These are phyloP conservation scores for Eilema sororculum DNA, from an alignment of 2,888 invertebrate species.

Conservation along the genomic window DNA sequence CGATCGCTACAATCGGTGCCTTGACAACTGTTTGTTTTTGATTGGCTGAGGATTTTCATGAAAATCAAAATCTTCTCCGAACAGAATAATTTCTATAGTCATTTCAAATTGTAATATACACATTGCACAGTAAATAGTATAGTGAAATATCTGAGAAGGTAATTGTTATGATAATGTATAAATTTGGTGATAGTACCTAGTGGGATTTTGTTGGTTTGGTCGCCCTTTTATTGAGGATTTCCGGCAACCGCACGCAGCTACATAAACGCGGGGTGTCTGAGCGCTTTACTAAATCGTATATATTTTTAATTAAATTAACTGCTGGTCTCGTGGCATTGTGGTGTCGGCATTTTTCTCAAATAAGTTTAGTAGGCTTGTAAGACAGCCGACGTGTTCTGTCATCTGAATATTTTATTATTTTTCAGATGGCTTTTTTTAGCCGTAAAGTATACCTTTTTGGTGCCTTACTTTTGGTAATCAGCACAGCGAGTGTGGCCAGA, in stretches of 20 bases:
- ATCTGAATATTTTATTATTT: constrained; percentile 43
- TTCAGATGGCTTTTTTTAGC: constrained; percentile 79
- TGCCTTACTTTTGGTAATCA: constrained; percentile 68
- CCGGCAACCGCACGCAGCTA: constrained; percentile 45
- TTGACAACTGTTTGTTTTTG: constrained; percentile 83
- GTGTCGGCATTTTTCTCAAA: constrained; percentile 23
- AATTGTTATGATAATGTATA: constrained; percentile 33
- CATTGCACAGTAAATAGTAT: constrained; percentile 31
- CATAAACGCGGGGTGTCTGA: constrained; percentile 28
- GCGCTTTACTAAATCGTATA: constrained; percentile 31
- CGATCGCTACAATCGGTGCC: constrained; percentile 60
- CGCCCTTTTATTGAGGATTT: constrained; percentile 76
- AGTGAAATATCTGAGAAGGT: constrained; percentile 39
- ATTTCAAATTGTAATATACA: constrained; percentile 21
- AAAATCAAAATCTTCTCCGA: constrained; percentile 56
- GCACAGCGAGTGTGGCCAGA: constrained; percentile 53
- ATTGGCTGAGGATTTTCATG: constrained; percentile 79
- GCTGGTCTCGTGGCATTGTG: constrained; percentile 26
- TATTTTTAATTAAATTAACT: constrained; percentile 52
- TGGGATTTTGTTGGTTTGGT: constrained; percentile 27
- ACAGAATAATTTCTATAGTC: constrained; percentile 31
- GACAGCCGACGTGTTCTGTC: constrained; percentile 37
- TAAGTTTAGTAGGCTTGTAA: constrained; percentile 21
- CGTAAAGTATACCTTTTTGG: constrained; percentile 63
- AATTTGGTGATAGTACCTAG: constrained; percentile 29